phyloP scores from a whole-genome alignment of 1,140 invertebrate genomes.

The Cyclargus thomasi region DNA sequence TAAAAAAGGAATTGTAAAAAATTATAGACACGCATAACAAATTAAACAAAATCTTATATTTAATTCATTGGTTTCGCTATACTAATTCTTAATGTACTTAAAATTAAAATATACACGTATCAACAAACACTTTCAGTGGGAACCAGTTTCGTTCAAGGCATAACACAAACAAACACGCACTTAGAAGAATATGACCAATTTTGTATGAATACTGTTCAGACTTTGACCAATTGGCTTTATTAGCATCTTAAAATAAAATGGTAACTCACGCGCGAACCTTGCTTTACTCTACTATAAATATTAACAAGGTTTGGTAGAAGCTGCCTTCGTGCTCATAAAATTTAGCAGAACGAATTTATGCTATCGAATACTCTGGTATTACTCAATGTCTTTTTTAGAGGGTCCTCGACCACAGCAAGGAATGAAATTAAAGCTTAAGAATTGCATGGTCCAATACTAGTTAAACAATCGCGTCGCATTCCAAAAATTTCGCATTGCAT shows the following conservation, averaged over 20 bases:
- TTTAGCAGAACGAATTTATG: neutral
- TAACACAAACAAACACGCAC: neutral
- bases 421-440: constrained; percentile 15
- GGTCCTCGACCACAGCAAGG: neutral
- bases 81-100: constrained; percentile 36
- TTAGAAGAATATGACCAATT: neutral
- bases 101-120: constrained; percentile 42
- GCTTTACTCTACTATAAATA: neutral
- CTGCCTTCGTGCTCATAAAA: neutral
- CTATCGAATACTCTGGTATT: neutral
- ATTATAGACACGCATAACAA: constrained; percentile 19
- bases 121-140: constrained; percentile 56
- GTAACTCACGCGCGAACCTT: neutral
- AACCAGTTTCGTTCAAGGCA: neutral
- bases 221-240: neutral
- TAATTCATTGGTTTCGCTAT: constrained; percentile 61
- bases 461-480: constrained; percentile 47
- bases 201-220: neutral
- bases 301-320: neutral
- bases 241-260: neutral
- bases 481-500: constrained; percentile 38
- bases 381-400: neutral
- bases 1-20: constrained; percentile 15
- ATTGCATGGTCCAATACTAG: constrained; percentile 9
- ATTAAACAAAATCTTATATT: constrained; percentile 38